These are phyloP conservation scores for Drosophila truncata DNA, from an alignment of 1,140 invertebrate genomes.

Conservation along the genomic window DNA sequence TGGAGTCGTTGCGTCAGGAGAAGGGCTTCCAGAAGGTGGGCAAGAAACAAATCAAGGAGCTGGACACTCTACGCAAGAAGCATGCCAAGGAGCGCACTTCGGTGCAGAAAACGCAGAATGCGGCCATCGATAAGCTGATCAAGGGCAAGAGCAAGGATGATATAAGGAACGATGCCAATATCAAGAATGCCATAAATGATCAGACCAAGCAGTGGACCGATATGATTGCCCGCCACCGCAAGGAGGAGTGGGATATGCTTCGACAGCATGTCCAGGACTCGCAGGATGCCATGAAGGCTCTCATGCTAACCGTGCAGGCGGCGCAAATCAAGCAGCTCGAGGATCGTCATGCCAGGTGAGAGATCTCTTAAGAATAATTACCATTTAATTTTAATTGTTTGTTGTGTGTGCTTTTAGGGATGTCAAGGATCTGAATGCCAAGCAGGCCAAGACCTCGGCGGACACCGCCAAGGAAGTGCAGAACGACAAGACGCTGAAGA, in stretches of 20 bases:
- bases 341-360: conserved; percentile 93
- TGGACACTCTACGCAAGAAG: conserved; percentile 95
- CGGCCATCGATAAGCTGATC: conserved; percentile 97
- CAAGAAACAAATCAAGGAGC: conserved; percentile 98
- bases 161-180: conserved; percentile 91
- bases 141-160: conserved; percentile 96
- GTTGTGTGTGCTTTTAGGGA: no score
- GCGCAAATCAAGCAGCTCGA: conserved; percentile 96
- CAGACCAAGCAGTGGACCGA: conserved; percentile 98
- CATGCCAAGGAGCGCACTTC: conserved; percentile 96
- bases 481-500: conserved; percentile 98
- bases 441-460: conserved; percentile 98
- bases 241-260: conserved; percentile 95
- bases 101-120: conserved; percentile 97
- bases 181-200: conserved; percentile 93
- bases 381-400: no score
- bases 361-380: background rate
- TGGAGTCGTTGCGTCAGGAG: conserved; percentile 95
- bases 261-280: conserved; percentile 94
- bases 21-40: conserved; percentile 98
- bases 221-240: conserved; percentile 94
- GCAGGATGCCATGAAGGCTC: conserved; percentile 92
- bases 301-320: conserved; percentile 94
- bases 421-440: conserved; percentile 97
- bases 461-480: conserved; percentile 98